Evolutionary conservation across 2,113 vertebrate species (phyloP).

Genomic region (Microtus montanus): DNA sequence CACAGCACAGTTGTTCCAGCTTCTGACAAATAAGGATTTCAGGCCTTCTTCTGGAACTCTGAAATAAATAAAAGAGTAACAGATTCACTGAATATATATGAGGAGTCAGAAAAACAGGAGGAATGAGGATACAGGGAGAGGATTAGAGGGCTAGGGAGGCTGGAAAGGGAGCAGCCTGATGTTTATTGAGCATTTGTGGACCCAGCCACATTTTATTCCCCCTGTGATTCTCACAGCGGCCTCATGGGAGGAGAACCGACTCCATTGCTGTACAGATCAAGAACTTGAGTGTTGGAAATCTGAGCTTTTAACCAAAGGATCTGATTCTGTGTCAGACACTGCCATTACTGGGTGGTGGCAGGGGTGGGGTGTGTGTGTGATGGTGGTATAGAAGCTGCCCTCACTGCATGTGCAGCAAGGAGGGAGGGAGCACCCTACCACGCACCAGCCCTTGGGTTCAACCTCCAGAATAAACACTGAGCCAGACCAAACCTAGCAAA

Average conservation of each 20-base stretch:
- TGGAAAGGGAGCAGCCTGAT: neutral
- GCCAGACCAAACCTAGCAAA: neutral
- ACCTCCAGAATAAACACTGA: neutral
- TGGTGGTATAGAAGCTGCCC: neutral
- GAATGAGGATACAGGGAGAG: constrained; percentile 14
- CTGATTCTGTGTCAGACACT: neutral
- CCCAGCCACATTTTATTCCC: neutral
- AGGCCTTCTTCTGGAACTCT: constrained; percentile 48
- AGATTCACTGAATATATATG: constrained; percentile 54
- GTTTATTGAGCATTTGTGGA: neutral
- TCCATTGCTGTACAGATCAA: neutral
- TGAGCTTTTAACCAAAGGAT: neutral
- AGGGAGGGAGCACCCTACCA: neutral
- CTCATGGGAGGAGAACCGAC: neutral
- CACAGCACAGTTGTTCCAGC: neutral
- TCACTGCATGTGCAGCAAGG: neutral
- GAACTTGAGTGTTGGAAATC: constrained; percentile 6
- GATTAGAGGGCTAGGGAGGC: neutral
- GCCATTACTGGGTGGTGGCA: neutral
- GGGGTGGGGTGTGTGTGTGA: no score
- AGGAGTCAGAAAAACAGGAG: constrained; percentile 21
- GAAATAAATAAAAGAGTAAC: constrained; percentile 56
- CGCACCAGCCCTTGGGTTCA: neutral
- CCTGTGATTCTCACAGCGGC: neutral
- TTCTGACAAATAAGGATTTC: constrained; percentile 8